Evolutionary conservation across 2,797 vertebrate genomes (phyloP), one percentile per base, ranked within the genome.

Genomic region (Pantherophis alleghaniensis): DNA sequence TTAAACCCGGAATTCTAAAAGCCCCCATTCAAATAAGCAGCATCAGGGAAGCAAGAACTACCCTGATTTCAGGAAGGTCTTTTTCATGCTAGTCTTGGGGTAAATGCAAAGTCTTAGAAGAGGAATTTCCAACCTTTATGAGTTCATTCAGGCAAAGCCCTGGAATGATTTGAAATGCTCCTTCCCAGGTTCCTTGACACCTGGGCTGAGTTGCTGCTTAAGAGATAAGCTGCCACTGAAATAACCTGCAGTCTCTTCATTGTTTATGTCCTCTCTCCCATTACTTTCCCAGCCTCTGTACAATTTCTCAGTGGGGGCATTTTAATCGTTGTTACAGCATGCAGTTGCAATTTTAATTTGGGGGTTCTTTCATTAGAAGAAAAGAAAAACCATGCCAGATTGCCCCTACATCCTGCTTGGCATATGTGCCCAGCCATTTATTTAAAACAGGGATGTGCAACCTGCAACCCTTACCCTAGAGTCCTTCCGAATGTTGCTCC

Each of bases 291-390:
- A 83, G 20, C 42, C 20, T 83, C 37, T 24, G 20, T 47, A 24
- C 2, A 24, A 47, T 83, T 83, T 47, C 37, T 47, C 42, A 83
- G 18, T 12, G 37, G 74, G 74, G 20, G 91, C 87, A 93, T 92
- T 91, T 69, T 53, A 56, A 55, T 92, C 87, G 37, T 22, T 90
- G 95, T 93, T 86, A 86, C 87, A 88, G 93, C 61, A 92, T 89
- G 88, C 94, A 95, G 90, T 0, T n/a, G 74, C 37, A 11, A 18
- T 61, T 51, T 83, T 88, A 83, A 61, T 74, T 5, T 56, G 42
- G 53, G 42, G 26, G 22, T 53, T 66, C 12, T 63, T 86, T 86
- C 37, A 20, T 63, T 18, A 47, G 37, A 18, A 61, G 37, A 22
- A 89, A 56, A 53, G 4, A 32, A 51, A 87, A 4, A 53, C 1